Base-by-base conservation (phyloP, 2,888 invertebrate species). In the Nephrotoma flavescens region DNA sequence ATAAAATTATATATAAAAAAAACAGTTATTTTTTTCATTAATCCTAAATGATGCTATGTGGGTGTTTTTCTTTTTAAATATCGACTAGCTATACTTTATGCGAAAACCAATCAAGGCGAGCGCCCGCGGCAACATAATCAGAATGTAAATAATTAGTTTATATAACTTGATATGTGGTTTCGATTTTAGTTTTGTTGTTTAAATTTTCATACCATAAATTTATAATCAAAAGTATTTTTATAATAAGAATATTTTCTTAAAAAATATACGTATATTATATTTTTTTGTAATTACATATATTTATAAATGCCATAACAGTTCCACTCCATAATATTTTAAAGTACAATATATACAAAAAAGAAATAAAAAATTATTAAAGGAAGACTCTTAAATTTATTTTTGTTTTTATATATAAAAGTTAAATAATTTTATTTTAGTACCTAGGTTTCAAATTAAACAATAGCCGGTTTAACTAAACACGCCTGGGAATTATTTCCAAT, bases 401-500 rank as follows among this genome's bases (percentile, higher is more conserved):
- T 47, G 5, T 47, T 9, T 52, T 71, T 71, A 71, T 31, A 31
- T 71, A 71, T 31, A 71, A 71, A 71, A 71, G 71, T 71, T 71
- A 71, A 71, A 71, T 71, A 71, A 31, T 31, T 31, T 57, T 57
- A 52, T 52, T 52, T 52, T 52, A 52, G 52, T 52, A 15, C 52
- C 52, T 52, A 52, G 52, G 52, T 15, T 52, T 52, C 31, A 71
- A 31, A 71, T 91, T 89, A 92, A 86, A 92, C 92, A 87, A 92
- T 92, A 88, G 92, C 92, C 89, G 93, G 92, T 91, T 94, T 95
- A 89, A 95, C 93, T 87, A 95, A 92, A 88, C 94, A 94, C 41
- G 94, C 93, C 89, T 95, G 95, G 89, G 95, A 95, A 89, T 93
- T 94, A 88, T 94, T 94, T 87, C 94, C 95, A 88, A 95, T 93